Percentiles rank a stretch among this genome's conserved stretches.
Evolutionary conservation across 2,797 vertebrate genomes (phyloP).

Genomic region (Phoebastria nigripes): DNA sequence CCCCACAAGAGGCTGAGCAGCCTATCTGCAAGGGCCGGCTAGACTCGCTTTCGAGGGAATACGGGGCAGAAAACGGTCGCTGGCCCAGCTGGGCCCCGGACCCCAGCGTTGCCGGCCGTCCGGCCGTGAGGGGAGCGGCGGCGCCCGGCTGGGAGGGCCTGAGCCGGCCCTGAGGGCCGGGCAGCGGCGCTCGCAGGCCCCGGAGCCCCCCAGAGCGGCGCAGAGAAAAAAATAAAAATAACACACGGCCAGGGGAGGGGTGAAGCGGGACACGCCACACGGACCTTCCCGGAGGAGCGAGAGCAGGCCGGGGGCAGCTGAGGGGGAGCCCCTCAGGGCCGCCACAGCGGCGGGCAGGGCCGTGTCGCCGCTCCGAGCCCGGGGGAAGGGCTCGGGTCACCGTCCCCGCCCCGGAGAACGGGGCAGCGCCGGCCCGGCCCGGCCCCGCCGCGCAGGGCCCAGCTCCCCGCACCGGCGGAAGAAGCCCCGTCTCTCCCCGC

Average conservation of each 20-base stretch:
- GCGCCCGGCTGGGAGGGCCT: no score
- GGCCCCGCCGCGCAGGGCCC: not conserved
- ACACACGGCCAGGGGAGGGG: no score
- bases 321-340: not conserved
- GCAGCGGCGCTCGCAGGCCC: not conserved
- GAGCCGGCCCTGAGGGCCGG: no score
- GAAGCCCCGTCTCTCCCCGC: not conserved
- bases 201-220: no score
- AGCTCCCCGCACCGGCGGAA: not conserved
- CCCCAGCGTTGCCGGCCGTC: not conserved
- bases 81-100: not conserved
- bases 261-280: no score
- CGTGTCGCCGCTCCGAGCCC: not conserved
- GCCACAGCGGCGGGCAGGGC: not conserved
- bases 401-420: not conserved
- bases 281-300: not conserved
- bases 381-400: not conserved
- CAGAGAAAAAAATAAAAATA: not conserved
- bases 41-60: fast-evolving
- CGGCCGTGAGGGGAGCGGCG: not conserved
- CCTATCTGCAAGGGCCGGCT: fast-evolving
- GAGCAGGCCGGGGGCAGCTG: not conserved
- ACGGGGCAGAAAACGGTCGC: not conserved
- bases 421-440: not conserved
- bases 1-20: fast-evolving